These are phyloP conservation scores for Phyllostomus hastatus DNA, from an alignment of 2,113 vertebrate genomes.

Conservation along the genomic window DNA sequence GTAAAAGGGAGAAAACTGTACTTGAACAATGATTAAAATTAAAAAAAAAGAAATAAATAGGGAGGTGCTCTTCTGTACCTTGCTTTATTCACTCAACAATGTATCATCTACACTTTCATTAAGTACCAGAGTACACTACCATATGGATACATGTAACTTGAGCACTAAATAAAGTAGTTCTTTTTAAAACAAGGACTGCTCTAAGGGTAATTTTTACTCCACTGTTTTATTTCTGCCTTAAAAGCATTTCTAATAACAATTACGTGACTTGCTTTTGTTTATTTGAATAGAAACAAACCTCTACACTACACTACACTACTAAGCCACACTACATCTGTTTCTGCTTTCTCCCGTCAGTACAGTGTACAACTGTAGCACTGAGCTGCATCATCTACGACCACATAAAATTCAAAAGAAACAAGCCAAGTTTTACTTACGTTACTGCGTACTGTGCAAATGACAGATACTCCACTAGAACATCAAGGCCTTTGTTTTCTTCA, in stretches of 20 bases:
- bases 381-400: background rate
- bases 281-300: background rate
- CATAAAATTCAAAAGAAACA: background rate
- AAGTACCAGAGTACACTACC: background rate
- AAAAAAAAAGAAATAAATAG: background rate
- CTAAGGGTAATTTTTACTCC: background rate
- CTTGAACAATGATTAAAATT: too few relatives aligned
- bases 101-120: background rate
- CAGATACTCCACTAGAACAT: constrained; percentile 97
- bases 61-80: background rate
- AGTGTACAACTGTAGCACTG: background rate
- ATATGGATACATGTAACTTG: background rate
- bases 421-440: constrained; percentile 89
- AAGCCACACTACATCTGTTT: background rate
- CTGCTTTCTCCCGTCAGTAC: background rate
- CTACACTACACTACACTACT: too few relatives aligned
- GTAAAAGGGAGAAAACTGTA: too few relatives aligned
- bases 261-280: background rate
- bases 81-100: background rate
- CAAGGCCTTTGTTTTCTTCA: constrained; percentile 97
- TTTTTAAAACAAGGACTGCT: background rate
- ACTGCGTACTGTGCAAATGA: constrained; percentile 98
- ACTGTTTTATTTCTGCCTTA: constrained; percentile 2
- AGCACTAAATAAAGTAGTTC: background rate
- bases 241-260: constrained; percentile 37